Evolutionary conservation across 2,888 invertebrate species (phyloP).

Genomic region (Mesochorus sp.): DNA sequence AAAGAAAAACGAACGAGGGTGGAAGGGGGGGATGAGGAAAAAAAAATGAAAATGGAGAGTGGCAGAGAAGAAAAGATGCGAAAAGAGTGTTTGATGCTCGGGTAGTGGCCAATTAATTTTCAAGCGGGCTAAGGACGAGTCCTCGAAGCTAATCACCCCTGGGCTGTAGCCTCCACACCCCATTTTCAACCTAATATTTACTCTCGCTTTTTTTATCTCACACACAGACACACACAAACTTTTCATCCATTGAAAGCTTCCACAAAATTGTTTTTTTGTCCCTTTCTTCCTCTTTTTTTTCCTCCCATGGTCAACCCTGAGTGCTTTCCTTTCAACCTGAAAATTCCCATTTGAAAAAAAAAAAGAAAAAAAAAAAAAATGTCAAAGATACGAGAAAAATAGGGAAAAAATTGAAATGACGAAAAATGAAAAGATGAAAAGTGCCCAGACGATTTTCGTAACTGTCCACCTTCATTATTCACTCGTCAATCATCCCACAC

Average conservation of each 20-base stretch:
- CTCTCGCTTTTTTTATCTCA: not conserved
- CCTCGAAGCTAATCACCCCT: slow-evolving; percentile 45
- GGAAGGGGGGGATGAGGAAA: not conserved
- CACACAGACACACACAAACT: not conserved
- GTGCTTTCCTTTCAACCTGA: not conserved
- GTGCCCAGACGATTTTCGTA: not conserved
- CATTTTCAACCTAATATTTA: not conserved
- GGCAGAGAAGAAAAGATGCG: not conserved
- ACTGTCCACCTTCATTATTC: slow-evolving; percentile 47
- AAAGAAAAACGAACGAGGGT: not conserved
- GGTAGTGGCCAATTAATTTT: slow-evolving; percentile 58
- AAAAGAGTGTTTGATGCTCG: slow-evolving; percentile 34
- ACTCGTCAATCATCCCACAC: slow-evolving; percentile 52
- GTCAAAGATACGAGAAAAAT: too few species aligned
- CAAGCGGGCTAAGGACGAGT: slow-evolving; percentile 33
- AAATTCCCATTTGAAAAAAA: too few species aligned
- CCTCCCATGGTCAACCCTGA: not conserved
- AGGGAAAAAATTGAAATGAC: not conserved
- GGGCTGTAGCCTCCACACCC: not conserved
- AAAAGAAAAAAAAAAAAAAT: too few species aligned
- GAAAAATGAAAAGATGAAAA: not conserved
- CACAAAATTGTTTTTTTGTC: too few species aligned
- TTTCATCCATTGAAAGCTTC: too few species aligned
- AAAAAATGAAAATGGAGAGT: not conserved
- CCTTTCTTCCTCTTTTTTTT: slow-evolving; percentile 8